These are phyloP conservation scores for Dromius quadrimaculatus DNA, from an alignment of 2,888 invertebrate species.

Conservation along the genomic window DNA sequence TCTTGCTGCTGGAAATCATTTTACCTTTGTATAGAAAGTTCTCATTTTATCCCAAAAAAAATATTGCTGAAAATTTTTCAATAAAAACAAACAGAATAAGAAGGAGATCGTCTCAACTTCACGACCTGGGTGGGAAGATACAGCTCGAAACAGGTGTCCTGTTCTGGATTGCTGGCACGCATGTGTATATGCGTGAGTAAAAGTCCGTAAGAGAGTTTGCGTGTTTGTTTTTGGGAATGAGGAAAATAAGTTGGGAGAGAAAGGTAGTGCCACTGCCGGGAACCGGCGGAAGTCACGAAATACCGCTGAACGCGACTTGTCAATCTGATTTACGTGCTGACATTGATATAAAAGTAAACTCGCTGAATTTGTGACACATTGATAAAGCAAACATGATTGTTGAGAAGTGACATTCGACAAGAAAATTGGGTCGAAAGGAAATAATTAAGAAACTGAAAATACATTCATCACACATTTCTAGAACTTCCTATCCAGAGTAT, in stretches of 20 bases:
- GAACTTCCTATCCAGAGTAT: too few relatives aligned
- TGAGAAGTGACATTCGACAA: too few relatives aligned
- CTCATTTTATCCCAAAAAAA: too few relatives aligned
- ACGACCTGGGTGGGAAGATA: not conserved
- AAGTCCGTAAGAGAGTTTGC: conserved; percentile 12
- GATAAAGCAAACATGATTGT: not conserved
- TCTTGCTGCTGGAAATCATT: too few relatives aligned
- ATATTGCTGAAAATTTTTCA: too few relatives aligned
- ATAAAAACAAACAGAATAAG: too few relatives aligned
- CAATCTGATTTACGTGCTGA: conserved; percentile 32
- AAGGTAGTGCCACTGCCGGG: conserved; percentile 37
- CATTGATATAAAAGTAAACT: conserved; percentile 25
- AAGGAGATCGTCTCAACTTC: too few relatives aligned
- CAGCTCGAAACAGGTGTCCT: conserved; percentile 39
- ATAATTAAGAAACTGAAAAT: too few relatives aligned
- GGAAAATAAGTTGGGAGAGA: not conserved
- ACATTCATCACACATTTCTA: too few relatives aligned
- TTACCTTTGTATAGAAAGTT: too few relatives aligned
- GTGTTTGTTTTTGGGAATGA: conserved; percentile 8
- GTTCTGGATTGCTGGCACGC: not conserved
- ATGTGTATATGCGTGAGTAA: not conserved
- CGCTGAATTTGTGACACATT: not conserved
- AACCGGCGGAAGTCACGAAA: conserved; percentile 47
- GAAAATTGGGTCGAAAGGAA: too few relatives aligned
- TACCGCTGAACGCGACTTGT: conserved; percentile 31